These are phyloP conservation scores for Columba guinea DNA, from an alignment of 2,797 vertebrate genomes.

Conservation along the genomic window DNA sequence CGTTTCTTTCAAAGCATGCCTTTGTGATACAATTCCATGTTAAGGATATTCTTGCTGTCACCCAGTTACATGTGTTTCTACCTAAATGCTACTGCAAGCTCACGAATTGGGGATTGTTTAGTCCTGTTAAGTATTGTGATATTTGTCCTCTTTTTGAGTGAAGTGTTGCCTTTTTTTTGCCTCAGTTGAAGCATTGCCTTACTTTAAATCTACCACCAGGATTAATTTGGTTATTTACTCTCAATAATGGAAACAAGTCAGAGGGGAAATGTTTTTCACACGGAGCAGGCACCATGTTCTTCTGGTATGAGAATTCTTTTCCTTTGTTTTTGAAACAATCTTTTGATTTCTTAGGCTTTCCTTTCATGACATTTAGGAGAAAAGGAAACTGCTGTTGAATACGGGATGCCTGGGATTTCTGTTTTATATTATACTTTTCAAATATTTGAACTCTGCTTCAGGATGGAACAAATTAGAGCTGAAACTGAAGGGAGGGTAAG, in stretches of 20 bases:
- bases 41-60: background rate
- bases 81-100: background rate
- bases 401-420: conserved; percentile 59
- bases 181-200: background rate
- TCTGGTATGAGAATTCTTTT: conserved; percentile 47
- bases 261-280: conserved; percentile 61
- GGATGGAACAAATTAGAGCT: conserved; percentile 57
- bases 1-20: background rate
- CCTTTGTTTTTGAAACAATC: conserved; percentile 62
- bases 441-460: conserved; percentile 64
- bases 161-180: background rate
- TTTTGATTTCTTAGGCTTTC: conserved; percentile 58
- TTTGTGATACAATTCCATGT: background rate
- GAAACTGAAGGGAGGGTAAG: conserved; percentile 34
- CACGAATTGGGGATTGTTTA: background rate
- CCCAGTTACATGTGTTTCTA: background rate
- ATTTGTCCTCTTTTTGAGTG: background rate
- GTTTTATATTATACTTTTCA: conserved; percentile 51
- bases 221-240: conserved; percentile 43
- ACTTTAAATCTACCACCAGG: background rate
- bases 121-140: background rate
- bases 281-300: conserved; percentile 14
- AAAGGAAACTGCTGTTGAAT: conserved; percentile 57
- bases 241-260: conserved; percentile 53
- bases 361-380: conserved; percentile 53